These are phyloP conservation scores for Melipona bicolor DNA, from an alignment of 2,888 invertebrate genomes.

Conservation along the genomic window DNA sequence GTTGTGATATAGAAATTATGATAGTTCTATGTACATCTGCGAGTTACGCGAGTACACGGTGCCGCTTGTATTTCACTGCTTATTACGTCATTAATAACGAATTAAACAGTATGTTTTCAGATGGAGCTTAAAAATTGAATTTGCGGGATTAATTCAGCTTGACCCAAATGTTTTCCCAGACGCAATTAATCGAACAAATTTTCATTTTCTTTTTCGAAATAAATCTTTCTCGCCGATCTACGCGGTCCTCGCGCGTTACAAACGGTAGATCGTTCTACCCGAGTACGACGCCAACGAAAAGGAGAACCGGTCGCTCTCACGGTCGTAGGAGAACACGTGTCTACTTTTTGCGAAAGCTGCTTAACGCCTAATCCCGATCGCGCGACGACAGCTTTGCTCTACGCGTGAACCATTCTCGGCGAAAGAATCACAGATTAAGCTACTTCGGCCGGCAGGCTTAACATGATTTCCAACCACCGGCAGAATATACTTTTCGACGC, in stretches of 20 bases:
- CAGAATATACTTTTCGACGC: background rate
- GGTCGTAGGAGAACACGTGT: conserved; percentile 1
- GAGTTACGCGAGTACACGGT: no score
- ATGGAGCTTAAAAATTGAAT: no score
- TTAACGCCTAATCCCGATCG: conserved; percentile 21
- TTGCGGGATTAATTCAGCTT: background rate
- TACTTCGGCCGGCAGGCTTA: background rate
- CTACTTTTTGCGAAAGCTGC: conserved; percentile 22
- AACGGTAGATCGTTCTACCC: no score
- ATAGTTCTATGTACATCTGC: no score
- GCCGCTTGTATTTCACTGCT: no score
- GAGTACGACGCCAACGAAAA: background rate
- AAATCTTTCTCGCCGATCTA: background rate
- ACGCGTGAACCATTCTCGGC: background rate
- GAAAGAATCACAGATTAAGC: conserved; percentile 45
- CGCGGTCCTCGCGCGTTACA: no score
- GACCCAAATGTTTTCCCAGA: background rate
- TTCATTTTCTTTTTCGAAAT: background rate
- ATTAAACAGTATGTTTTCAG: no score
- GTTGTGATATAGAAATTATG: background rate
- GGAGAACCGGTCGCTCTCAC: background rate
- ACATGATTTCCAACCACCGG: conserved; percentile 17
- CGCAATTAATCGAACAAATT: background rate
- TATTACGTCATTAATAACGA: no score
- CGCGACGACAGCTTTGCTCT: conserved; percentile 17